These are phyloP conservation scores for Thamnaconus septentrionalis DNA, from an alignment of 2,113 vertebrate genomes.

Conservation along the genomic window DNA sequence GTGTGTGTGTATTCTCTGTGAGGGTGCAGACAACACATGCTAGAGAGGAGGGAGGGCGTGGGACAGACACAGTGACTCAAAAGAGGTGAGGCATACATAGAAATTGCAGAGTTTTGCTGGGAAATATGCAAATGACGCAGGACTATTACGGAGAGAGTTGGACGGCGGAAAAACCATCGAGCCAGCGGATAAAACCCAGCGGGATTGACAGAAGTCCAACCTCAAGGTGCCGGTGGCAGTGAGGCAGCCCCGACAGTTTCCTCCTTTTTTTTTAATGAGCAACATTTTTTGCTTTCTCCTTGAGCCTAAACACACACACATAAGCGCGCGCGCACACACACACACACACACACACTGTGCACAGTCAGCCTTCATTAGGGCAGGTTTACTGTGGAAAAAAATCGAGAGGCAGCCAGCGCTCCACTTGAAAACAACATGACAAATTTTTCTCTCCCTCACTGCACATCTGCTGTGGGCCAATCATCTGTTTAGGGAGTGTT, in stretches of 20 bases:
- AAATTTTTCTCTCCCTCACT: too few species aligned
- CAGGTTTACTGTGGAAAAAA: slow-evolving; percentile 43
- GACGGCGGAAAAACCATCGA: background rate
- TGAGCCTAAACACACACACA: slow-evolving; percentile 50
- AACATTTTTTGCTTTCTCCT: slow-evolving; percentile 50
- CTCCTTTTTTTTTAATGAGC: slow-evolving; percentile 60
- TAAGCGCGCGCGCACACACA: too few species aligned
- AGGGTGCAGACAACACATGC: slow-evolving; percentile 5
- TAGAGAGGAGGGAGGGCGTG: too few species aligned
- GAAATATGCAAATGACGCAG: too few species aligned
- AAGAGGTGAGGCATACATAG: background rate
- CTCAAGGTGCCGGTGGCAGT: slow-evolving; percentile 47
- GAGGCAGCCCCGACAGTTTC: slow-evolving; percentile 44
- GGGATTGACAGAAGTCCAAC: slow-evolving; percentile 5
- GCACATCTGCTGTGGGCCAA: slow-evolving; percentile 59
- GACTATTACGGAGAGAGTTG: background rate
- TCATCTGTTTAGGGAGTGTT: slow-evolving; percentile 53
- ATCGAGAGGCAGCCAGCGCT: slow-evolving; percentile 42
- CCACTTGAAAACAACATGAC: slow-evolving; percentile 53
- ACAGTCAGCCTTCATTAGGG: slow-evolving; percentile 66
- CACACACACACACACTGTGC: background rate
- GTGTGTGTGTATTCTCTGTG: slow-evolving; percentile 5
- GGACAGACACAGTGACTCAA: background rate
- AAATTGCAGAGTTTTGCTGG: too few species aligned
- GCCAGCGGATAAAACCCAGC: too few species aligned